These are phyloP conservation scores for Elmis aenea DNA, from an alignment of 2,888 invertebrate genomes.

Conservation along the genomic window DNA sequence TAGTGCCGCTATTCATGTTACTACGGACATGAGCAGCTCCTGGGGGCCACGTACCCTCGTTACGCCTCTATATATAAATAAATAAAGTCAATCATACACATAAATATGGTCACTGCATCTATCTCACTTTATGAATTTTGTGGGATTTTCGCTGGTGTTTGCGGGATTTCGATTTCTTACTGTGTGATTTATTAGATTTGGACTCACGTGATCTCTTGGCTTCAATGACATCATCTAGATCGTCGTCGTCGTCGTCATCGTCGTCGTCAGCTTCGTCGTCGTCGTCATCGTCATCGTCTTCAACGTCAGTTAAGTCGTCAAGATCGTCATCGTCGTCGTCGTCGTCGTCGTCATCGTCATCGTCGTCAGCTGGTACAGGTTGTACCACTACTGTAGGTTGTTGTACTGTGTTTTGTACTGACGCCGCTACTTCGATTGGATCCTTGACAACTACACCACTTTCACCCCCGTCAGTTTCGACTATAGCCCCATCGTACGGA, in stretches of 20 bases:
- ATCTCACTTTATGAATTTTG: slow-evolving; percentile 33
- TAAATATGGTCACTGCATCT: slow-evolving; percentile 28
- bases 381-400: slow-evolving; percentile 17
- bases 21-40: too few species aligned
- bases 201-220: slow-evolving; percentile 83
- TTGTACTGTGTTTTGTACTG: slow-evolving; percentile 25
- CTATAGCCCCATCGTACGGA: slow-evolving; percentile 21
- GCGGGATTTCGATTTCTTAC: slow-evolving; percentile 36
- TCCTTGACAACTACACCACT: slow-evolving; percentile 37
- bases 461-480: slow-evolving; percentile 23
- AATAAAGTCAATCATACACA: slow-evolving; percentile 12
- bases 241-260: slow-evolving; percentile 61
- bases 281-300: slow-evolving; percentile 62
- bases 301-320: slow-evolving; percentile 54
- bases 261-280: slow-evolving; percentile 64
- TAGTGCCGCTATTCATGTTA: too few species aligned
- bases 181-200: slow-evolving; percentile 53
- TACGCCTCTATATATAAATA: too few species aligned
- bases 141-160: slow-evolving; percentile 31
- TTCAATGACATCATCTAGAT: slow-evolving; percentile 64
- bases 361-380: slow-evolving; percentile 43
- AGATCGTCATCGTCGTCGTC: slow-evolving; percentile 57
- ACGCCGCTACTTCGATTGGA: slow-evolving; percentile 33
- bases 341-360: slow-evolving; percentile 54
- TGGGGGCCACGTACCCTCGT: too few species aligned